A percentile compares a stretch with the other conserved stretches of the same genome.
Evolutionary conservation across 2,888 invertebrate species (phyloP).

Genomic region (Drosophila meridionalis): DNA sequence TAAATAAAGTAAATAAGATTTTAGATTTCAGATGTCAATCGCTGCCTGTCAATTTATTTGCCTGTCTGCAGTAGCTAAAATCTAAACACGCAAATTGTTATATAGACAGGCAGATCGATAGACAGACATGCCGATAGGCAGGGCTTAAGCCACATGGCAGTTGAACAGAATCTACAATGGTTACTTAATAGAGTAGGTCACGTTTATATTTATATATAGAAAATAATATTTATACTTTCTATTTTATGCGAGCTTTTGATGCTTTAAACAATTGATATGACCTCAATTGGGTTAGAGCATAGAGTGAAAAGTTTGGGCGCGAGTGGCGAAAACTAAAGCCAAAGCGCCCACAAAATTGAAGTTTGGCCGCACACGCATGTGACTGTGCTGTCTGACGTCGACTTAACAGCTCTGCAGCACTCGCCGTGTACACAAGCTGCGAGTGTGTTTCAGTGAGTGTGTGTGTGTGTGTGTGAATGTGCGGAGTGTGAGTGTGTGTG

Average conservation of each 20-base stretch:
- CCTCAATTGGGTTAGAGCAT: slow-evolving; percentile 5
- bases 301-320: slow-evolving; percentile 18
- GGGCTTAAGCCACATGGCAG: not conserved
- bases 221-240: not conserved
- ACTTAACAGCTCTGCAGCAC: slow-evolving; percentile 71
- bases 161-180: not conserved
- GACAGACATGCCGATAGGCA: not conserved
- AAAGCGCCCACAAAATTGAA: slow-evolving; percentile 57
- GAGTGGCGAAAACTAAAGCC: slow-evolving; percentile 39
- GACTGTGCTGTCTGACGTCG: slow-evolving; percentile 51
- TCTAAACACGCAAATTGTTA: too few relatives aligned
- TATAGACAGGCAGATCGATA: too few relatives aligned
- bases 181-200: not conserved
- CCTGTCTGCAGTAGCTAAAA: too few relatives aligned
- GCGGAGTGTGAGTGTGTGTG: slow-evolving; percentile 30
- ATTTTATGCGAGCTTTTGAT: not conserved
- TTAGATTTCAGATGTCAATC: too few relatives aligned
- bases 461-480: slow-evolving; percentile 22
- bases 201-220: not conserved
- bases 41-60: too few relatives aligned
- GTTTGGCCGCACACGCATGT: slow-evolving; percentile 52
- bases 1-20: too few relatives aligned
- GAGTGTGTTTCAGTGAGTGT: slow-evolving; percentile 8
- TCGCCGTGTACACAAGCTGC: slow-evolving; percentile 27
- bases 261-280: not conserved